Base-by-base conservation (phyloP, 2,888 invertebrate species). In the Rhamphomyia laevipes region DNA sequence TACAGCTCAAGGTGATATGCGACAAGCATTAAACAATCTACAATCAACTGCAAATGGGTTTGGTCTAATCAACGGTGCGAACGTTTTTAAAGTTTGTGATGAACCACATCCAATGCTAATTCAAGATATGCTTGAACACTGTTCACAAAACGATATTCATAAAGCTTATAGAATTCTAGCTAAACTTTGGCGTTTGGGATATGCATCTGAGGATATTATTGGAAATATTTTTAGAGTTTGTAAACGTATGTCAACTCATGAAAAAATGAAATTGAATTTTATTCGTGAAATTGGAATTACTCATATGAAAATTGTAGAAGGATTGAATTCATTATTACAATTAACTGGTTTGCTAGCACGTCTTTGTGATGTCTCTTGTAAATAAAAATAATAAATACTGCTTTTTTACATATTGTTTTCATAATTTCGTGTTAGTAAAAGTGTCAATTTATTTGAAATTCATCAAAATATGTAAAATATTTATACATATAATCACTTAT, bases 71-170 rank as follows among this genome's bases (percentile, higher is more conserved):
- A 89, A 84, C 56, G 82, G 88, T 45, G 86, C 87, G 57, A 91
- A 95, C 74, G 99, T 99, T 17, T 97, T 96, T 67, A 95, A 94
- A 77, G 95, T 97, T 11, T 99, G 99, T 67, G 99, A 99, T 69
- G 97, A 99, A 70, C 99, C 99, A 0, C 97, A 97, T 73, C 99
- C 99, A 0, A 77, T 94, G 66, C 72, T 94, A 3, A 84, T 99
- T 45, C 86, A 88, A 67, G 82, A 85, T 61, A 95, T 97, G 94
- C 73, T 99, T 44, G 80, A 85, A 55, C 77, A 81, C 58, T 97
- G 97, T 70, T 72, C 78, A 1, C 73, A 80, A 47, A 85, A 84
- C 40, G 84, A 94, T 61, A 82, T 95, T 51, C 84, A 86, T 52
- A 84, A 84, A 57, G 90, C 95, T 0, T 92, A 87, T 64, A 86